These are phyloP conservation scores for Scopus umbretta DNA, from an alignment of 2,113 vertebrate species.

Conservation along the genomic window DNA sequence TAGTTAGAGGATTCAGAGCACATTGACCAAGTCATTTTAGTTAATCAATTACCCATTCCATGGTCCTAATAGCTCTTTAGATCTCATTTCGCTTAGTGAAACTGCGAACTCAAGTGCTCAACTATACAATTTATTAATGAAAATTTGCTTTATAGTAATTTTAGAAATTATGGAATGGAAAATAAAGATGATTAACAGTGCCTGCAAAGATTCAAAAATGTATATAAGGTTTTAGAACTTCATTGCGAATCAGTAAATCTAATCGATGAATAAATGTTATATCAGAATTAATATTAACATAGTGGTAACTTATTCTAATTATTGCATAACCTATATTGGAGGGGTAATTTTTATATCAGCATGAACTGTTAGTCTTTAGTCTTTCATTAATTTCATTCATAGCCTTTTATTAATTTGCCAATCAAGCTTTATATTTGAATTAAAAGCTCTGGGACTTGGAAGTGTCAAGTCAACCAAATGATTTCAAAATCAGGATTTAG, in stretches of 20 bases:
- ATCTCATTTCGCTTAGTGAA: not conserved
- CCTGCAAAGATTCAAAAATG: not conserved
- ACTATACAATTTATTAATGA: constrained; percentile 2
- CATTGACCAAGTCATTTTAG: constrained; percentile 7
- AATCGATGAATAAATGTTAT: constrained; percentile 15
- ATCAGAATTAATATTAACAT: constrained; percentile 20
- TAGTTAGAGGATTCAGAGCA: not conserved
- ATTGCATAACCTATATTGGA: constrained; percentile 41
- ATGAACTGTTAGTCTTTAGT: constrained; percentile 54
- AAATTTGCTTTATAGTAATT: not conserved
- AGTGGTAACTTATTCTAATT: constrained; percentile 34
- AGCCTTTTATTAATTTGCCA: constrained; percentile 65
- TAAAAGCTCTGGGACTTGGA: constrained; percentile 49
- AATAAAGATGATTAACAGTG: constrained; percentile 48
- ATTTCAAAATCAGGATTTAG: constrained; percentile 45
- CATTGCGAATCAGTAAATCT: not conserved
- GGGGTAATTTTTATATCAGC: constrained; percentile 34
- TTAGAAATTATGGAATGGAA: constrained; percentile 30
- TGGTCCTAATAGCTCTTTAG: constrained; percentile 13
- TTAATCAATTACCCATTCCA: constrained; percentile 45
- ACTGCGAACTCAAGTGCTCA: not conserved
- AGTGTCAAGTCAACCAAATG: constrained; percentile 26
- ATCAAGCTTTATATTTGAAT: constrained; percentile 58
- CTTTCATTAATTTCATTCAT: constrained; percentile 59
- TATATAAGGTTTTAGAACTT: not conserved